Evolutionary conservation across 2,797 vertebrate genomes (phyloP).

Genomic region (Hipposideros larvatus): DNA sequence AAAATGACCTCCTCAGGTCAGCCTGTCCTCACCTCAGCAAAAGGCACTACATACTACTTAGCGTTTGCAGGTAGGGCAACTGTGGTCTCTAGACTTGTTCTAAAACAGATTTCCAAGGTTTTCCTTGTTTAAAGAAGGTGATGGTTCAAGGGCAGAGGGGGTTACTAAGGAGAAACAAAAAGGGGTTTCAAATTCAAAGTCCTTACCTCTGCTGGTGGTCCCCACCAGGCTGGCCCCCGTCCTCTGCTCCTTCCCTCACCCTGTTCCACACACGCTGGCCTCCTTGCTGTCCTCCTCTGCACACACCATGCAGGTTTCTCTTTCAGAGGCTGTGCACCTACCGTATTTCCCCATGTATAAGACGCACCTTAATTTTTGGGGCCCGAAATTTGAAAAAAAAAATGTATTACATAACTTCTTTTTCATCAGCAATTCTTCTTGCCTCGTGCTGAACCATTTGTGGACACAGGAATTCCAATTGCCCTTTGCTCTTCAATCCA

Average conservation of each 20-base stretch:
- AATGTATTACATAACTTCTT: too few species aligned
- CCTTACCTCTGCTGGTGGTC: background rate
- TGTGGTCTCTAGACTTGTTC: background rate
- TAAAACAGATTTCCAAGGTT: background rate
- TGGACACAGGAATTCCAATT: too few species aligned
- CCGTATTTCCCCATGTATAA: too few species aligned
- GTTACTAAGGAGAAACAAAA: background rate
- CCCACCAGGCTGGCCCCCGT: rapidly evolving
- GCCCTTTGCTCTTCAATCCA: too few species aligned
- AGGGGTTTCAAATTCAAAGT: background rate
- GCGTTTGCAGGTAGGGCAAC: background rate
- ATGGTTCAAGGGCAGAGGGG: background rate
- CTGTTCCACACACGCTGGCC: background rate
- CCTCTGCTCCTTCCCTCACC: rapidly evolving
- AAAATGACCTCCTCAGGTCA: background rate
- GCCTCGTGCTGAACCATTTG: too few species aligned
- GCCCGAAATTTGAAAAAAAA: too few species aligned
- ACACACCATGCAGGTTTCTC: rapidly evolving
- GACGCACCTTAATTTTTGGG: too few species aligned
- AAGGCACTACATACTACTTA: too few species aligned
- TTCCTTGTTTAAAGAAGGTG: background rate
- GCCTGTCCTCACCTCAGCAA: background rate
- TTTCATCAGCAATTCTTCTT: too few species aligned
- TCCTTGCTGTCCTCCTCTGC: background rate
- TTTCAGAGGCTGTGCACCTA: background rate